A percentile compares a stretch with the other conserved stretches of the same genome.
Evolutionary conservation across 2,888 invertebrate species (phyloP).

Genomic region (Dryobotodes eremita): DNA sequence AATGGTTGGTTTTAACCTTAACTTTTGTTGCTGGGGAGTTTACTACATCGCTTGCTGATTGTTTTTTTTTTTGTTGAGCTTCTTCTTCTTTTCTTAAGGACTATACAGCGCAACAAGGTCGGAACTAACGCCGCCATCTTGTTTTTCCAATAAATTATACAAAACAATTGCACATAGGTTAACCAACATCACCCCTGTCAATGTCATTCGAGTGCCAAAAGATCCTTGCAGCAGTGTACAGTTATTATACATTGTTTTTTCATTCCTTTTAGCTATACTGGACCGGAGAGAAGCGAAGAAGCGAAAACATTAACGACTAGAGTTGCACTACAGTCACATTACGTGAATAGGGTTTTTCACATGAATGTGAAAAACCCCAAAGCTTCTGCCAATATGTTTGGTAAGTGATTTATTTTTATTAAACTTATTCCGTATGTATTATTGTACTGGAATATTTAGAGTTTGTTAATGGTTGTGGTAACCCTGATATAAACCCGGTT

Average conservation of each 20-base stretch:
- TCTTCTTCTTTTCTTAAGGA: not conserved
- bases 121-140: not conserved
- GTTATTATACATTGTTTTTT: not conserved
- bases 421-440: not conserved
- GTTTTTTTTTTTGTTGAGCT: not conserved
- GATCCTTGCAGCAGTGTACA: not conserved
- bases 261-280: not conserved
- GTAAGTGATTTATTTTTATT: not conserved
- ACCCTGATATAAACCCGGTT: conserved; percentile 55
- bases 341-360: too few relatives aligned
- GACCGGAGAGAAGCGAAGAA: not conserved
- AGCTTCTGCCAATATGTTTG: not conserved
- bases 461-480: conserved; percentile 10
- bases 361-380: not conserved
- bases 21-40: conserved; percentile 18
- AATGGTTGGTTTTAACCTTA: conserved; percentile 39
- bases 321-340: not conserved
- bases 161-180: not conserved
- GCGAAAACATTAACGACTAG: not conserved
- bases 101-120: not conserved
- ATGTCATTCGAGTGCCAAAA: not conserved
- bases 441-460: not conserved
- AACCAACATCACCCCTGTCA: not conserved
- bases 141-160: too few relatives aligned
- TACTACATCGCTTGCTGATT: not conserved